Evolutionary conservation across 2,113 vertebrate genomes (phyloP).

Genomic region (Candoia aspera): DNA sequence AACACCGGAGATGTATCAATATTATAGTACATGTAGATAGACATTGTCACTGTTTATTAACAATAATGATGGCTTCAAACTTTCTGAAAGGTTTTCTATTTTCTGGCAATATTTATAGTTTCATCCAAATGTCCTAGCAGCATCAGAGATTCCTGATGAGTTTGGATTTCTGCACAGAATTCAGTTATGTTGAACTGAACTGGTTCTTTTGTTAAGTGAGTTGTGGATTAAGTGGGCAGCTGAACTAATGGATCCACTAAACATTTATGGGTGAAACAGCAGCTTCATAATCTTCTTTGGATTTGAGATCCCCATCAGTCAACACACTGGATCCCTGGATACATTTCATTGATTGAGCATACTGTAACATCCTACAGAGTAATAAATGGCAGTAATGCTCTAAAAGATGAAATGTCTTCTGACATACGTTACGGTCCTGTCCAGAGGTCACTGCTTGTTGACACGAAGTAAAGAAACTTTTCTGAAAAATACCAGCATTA

Average conservation of each 20-base stretch:
- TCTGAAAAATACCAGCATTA: not conserved
- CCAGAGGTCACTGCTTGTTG: not conserved
- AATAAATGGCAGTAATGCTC: not conserved
- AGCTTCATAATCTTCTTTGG: too few species aligned
- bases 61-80: not conserved
- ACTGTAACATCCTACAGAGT: not conserved
- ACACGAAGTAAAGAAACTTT: not conserved
- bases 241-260: not conserved
- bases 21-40: not conserved
- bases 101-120: constrained; percentile 1
- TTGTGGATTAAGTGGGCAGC: not conserved
- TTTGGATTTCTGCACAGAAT: not conserved
- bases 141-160: not conserved
- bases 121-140: not conserved
- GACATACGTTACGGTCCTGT: not conserved
- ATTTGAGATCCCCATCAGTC: not conserved
- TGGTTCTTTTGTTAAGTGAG: not conserved
- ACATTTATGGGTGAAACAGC: not conserved
- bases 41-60: not conserved
- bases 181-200: not conserved
- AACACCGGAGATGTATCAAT: not conserved
- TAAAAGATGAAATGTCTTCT: not conserved
- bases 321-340: not conserved
- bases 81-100: not conserved
- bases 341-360: not conserved